These are phyloP conservation scores for Eulemur rufifrons DNA, from an alignment of 2,113 vertebrate genomes.

Conservation along the genomic window DNA sequence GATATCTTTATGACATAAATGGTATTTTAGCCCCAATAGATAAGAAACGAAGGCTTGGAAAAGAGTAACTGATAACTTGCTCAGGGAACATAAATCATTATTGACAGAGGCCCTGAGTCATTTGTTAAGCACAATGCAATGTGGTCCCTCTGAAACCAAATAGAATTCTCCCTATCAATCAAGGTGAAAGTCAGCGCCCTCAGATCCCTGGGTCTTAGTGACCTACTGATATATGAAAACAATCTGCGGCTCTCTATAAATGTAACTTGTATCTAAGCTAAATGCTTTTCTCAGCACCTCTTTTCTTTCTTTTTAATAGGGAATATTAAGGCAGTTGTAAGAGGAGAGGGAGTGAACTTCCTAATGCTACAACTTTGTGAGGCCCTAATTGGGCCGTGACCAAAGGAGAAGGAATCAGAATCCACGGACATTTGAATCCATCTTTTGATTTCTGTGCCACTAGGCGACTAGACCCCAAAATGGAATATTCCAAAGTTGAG, in stretches of 20 bases:
- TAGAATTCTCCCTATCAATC: constrained; percentile 25
- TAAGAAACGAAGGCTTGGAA: background rate
- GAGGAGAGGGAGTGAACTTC: background rate
- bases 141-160: background rate
- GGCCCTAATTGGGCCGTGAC: background rate
- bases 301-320: too few relatives aligned
- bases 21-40: constrained; percentile 25
- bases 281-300: background rate
- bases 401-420: background rate
- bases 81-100: constrained; percentile 44
- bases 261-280: background rate
- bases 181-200: background rate
- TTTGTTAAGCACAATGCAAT: constrained; percentile 11
- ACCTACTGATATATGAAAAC: background rate
- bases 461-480: background rate
- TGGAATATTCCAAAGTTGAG: background rate
- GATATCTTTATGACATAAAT: constrained; percentile 27
- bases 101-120: constrained; percentile 21
- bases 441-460: background rate
- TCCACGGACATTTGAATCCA: background rate
- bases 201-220: background rate
- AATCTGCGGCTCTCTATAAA: background rate
- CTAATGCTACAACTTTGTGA: background rate
- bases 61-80: constrained; percentile 41
- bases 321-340: background rate